phyloP scores from a whole-genome alignment of 2,113 vertebrate species.

The Corythoichthys haematopterus region DNA sequence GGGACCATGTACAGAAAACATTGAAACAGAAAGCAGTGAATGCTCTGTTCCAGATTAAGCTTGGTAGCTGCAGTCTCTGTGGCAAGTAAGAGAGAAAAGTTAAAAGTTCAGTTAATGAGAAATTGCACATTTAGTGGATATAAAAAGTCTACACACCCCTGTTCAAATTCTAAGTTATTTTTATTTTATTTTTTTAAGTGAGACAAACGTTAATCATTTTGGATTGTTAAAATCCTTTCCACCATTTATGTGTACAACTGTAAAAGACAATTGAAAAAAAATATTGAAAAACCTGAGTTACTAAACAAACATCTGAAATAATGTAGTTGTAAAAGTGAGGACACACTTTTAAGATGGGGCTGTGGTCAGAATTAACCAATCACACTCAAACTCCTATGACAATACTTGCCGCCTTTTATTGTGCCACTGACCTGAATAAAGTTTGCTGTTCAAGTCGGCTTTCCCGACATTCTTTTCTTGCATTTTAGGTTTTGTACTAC shows the following conservation, averaged over 20 bases:
- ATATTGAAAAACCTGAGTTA: too few species aligned
- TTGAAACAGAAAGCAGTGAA: not conserved
- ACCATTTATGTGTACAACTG: not conserved
- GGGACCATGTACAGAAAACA: not conserved
- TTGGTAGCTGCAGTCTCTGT: not conserved
- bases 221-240: not conserved
- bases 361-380: not conserved
- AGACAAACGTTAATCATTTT: too few species aligned
- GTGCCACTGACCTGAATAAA: too few species aligned
- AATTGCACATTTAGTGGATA: not conserved
- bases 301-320: not conserved
- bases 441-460: too few species aligned
- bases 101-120: not conserved
- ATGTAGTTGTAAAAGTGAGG: not conserved
- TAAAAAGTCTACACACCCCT: not conserved
- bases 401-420: too few species aligned
- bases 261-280: not conserved
- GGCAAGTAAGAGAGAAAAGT: not conserved
- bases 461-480: too few species aligned
- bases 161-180: not conserved
- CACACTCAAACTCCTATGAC: too few species aligned
- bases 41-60: not conserved
- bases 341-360: not conserved
- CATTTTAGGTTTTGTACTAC: not conserved
- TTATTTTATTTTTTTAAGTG: too few species aligned